Evolutionary conservation across 1,140 invertebrate genomes (phyloP), one percentile per base, ranked within the genome.

Genomic region (Anthonomus grandis): DNA sequence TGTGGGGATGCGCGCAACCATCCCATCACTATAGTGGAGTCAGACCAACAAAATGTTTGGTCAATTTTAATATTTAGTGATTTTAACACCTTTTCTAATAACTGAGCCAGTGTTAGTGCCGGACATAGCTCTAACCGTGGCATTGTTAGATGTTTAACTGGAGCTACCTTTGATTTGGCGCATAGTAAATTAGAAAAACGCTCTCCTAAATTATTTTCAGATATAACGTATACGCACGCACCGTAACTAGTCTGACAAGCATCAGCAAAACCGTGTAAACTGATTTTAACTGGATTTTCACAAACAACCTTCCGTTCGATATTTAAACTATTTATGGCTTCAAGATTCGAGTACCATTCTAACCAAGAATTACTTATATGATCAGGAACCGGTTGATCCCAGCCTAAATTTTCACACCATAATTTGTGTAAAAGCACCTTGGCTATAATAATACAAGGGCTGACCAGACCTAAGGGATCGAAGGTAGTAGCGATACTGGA

Each of bases 51-150:
- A 23, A 25, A 34, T 36, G 57, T 36, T 57, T 49, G 12, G 48
- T 50, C 31, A 4, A 67, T 27, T 47, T 9, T 8, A 1, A 10
- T 44, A 36, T n/a, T n/a, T 12, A 9, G 23, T 38, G 10, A 13
- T 47, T 37, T 9, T n/a, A 17, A 9, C 18, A 41, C 10, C 38
- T 50, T 42, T 8, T 9, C 36, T 19, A 66, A 9, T 6, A 65
- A 24, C 9, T 60, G 19, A 17, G 64, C 57, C 3, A 68, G 60
- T 6, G 75, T 15, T 4, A 71, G 13, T 0, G 74, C 73, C 9
- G 66, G 75, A 37, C 58, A 67, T 6, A 77, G 56, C 52, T 78
- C 76, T n/a, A 76, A 44, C 18, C 73, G 38, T 4, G 74, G 71
- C 37, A 76, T 69, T 2, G 74, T 64, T n/a, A 53, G 47, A 0